A percentile compares a stretch with the other conserved stretches of the same genome.
These are phyloP conservation scores for Petrolisthes cinctipes DNA, from an alignment of 2,888 invertebrate genomes.

Conservation along the genomic window DNA sequence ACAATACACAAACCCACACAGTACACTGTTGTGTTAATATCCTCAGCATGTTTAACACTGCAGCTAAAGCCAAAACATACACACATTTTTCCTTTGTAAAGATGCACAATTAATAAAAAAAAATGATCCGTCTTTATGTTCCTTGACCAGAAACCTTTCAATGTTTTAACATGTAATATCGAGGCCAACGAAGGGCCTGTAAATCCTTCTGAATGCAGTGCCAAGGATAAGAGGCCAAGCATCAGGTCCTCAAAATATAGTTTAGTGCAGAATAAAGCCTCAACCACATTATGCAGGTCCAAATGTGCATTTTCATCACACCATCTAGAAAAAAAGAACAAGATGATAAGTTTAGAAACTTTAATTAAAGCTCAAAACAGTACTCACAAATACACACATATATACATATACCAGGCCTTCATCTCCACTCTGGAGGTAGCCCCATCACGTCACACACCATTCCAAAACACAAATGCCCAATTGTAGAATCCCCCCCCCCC, in stretches of 20 bases:
- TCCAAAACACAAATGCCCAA: no score
- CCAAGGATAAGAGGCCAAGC: slow-evolving; percentile 34
- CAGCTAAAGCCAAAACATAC: slow-evolving; percentile 33
- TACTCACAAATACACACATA: not conserved
- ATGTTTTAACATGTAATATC: slow-evolving; percentile 31
- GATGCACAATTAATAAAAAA: slow-evolving; percentile 17
- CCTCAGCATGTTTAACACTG: slow-evolving; percentile 51
- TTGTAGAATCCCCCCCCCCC: no score
- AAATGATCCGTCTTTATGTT: slow-evolving; percentile 22
- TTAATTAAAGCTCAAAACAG: not conserved
- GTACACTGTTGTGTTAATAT: slow-evolving; percentile 35
- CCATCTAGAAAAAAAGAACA: slow-evolving; percentile 7
- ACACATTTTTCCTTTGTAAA: slow-evolving; percentile 28
- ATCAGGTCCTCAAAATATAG: slow-evolving; percentile 39
- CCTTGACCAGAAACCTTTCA: slow-evolving; percentile 21
- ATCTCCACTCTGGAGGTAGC: no score
- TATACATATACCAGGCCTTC: not conserved
- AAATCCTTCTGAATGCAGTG: slow-evolving; percentile 45
- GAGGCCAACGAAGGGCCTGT: slow-evolving; percentile 31
- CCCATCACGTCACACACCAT: no score
- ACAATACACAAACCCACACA: slow-evolving; percentile 56
- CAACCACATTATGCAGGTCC: slow-evolving; percentile 59
- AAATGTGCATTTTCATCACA: slow-evolving; percentile 38
- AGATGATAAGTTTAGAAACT: not conserved
- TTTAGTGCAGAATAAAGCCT: slow-evolving; percentile 57